These are phyloP conservation scores for Cyclura pinguis DNA, from an alignment of 2,797 vertebrate species.

Conservation along the genomic window DNA sequence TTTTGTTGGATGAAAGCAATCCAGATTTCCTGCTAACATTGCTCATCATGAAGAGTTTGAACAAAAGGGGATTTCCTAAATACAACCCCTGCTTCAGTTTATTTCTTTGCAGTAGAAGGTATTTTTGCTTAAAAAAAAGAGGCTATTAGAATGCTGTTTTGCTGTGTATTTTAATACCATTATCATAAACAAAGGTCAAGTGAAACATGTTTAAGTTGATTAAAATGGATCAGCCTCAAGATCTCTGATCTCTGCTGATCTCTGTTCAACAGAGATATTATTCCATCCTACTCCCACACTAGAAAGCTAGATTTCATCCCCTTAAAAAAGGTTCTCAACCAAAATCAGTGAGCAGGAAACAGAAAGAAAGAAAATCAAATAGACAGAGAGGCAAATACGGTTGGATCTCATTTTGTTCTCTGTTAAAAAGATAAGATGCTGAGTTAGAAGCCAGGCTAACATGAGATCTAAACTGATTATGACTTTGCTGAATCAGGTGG, in stretches of 20 bases:
- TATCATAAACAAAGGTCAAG: constrained; percentile 1
- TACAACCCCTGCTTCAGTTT: not conserved
- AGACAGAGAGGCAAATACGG: not conserved
- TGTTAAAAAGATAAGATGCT: not conserved
- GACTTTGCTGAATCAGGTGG: not conserved
- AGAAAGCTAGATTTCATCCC: not conserved
- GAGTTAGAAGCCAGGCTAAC: not conserved
- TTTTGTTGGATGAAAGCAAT: constrained; percentile 4
- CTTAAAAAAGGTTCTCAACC: not conserved
- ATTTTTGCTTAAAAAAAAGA: not conserved
- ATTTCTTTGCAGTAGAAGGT: not conserved
- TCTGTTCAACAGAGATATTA: not conserved
- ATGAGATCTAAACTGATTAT: not conserved
- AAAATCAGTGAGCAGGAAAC: not conserved
- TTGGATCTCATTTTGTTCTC: not conserved
- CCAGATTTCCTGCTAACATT: constrained; percentile 7
- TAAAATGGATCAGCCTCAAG: not conserved
- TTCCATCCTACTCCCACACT: not conserved
- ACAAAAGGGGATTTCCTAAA: not conserved
- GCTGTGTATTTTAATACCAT: not conserved
- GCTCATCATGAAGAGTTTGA: not conserved
- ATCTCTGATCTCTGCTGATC: not conserved
- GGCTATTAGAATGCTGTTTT: not conserved
- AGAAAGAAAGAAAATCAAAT: not conserved
- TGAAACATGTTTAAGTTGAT: not conserved